Evolutionary conservation across 2,797 vertebrate species (phyloP), one percentile per base, ranked within the genome.

Genomic region (Carapus acus): DNA sequence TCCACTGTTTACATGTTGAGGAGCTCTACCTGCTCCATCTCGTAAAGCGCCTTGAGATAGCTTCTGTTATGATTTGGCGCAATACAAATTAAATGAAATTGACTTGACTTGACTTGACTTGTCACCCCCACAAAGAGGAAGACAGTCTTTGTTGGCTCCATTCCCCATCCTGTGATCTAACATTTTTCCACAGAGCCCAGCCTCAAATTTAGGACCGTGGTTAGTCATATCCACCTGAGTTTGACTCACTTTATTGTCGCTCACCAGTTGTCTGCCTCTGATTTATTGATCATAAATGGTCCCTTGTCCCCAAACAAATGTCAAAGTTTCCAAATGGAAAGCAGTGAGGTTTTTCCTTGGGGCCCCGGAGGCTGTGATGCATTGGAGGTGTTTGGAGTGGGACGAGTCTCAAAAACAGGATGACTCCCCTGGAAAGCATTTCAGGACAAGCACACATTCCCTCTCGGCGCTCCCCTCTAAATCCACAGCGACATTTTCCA

Each of bases 321-420:
- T 54, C 60, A 23, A 60, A 51, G 22, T 69, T 58, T 71, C 38
- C 24, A 58, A 38, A 23, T 39, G 43, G 72, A 54, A 77, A 58
- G 57, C 23, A 21, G 14, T 22, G 39, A 41, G 38, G 43, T 33
- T 34, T 43, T 27, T 22, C 38, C 7, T 6, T 24, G 12, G n/a
- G 20, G 58, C 42, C 49, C 62, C 43, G 22, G 41, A 58, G 17
- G 41, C 69, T 70, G 67, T 68, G 67, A 71, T 64, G 44, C 40
- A 2, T 44, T 31, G 38, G 33, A 69, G 71, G 67, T 60, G 48
- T 29, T 50, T 71, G 77, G 69, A 72, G 76, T 77, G 65, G 62
- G n/a, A 47, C 39, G 0, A 20, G 63, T 54, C 36, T 63, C 54
- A 46, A 69, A 73, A 78, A 72, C 74, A 73, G 67, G 70, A 78